Evolutionary conservation across 37 sponge, comb jelly and placozoan species (phyloP).

Genomic region (Lycopodina hypogea): DNA sequence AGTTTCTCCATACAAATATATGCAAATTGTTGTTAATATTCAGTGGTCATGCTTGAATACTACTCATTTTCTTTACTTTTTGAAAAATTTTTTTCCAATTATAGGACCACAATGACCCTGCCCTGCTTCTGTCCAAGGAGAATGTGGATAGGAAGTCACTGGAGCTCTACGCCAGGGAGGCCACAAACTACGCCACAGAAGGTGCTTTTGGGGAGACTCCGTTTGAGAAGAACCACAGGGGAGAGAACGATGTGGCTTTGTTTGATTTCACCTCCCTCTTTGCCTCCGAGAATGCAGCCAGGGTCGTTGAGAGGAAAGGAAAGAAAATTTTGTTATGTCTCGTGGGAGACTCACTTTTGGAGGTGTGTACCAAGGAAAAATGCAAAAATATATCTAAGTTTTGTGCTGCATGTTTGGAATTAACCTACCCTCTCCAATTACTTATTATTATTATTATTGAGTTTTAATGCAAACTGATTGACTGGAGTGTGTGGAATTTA

Average conservation of each 20-base stretch:
- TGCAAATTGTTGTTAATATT: neutral
- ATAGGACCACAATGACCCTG: constrained; percentile 70
- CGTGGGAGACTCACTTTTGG: constrained; percentile 85
- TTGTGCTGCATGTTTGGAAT: neutral
- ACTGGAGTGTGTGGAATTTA: no score
- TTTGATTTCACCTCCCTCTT: constrained; percentile 93
- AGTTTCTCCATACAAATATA: neutral
- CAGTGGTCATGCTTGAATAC: neutral
- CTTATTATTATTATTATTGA: no score
- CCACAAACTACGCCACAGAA: constrained; percentile 78
- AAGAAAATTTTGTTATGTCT: constrained; percentile 67
- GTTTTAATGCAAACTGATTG: neutral
- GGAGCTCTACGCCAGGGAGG: constrained; percentile 73
- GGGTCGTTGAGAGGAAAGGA: constrained; percentile 76
- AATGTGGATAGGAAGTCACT: constrained; percentile 61
- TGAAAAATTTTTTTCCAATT: neutral
- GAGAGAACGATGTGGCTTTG: constrained; percentile 83
- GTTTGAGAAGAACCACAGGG: constrained; percentile 71
- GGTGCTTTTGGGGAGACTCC: constrained; percentile 62
- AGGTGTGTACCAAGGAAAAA: constrained; percentile 4
- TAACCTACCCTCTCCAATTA: neutral
- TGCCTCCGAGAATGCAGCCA: constrained; percentile 72
- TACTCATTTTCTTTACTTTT: neutral
- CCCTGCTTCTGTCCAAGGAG: constrained; percentile 45
- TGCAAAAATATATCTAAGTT: neutral